These are phyloP conservation scores for Drosophila bunnanda DNA, from an alignment of 2,888 invertebrate genomes.

Conservation along the genomic window DNA sequence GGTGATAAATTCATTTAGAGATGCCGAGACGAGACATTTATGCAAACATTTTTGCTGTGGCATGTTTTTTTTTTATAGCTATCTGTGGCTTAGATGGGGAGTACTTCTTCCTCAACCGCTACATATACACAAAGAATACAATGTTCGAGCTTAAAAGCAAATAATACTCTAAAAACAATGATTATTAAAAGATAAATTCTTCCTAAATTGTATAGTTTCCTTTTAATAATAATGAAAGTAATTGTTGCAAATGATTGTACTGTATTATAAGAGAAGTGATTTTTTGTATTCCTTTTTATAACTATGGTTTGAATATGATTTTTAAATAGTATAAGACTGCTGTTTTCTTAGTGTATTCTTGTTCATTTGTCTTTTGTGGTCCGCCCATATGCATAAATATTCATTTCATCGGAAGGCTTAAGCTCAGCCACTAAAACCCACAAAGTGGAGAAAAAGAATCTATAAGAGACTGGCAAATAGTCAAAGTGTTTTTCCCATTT, in stretches of 20 bases:
- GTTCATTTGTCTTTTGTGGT: constrained; percentile 9
- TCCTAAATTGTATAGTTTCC: background rate
- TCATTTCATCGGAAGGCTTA: constrained; percentile 25
- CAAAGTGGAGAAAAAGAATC: constrained; percentile 40
- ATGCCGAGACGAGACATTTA: constrained; percentile 63
- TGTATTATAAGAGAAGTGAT: too few relatives aligned
- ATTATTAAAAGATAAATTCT: background rate
- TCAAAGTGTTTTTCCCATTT: constrained; percentile 32
- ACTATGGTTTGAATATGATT: too few relatives aligned
- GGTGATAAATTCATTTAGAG: constrained; percentile 73
- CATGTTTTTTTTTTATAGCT: constrained; percentile 24
- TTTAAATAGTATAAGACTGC: too few relatives aligned
- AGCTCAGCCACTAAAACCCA: constrained; percentile 17
- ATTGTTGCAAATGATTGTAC: background rate
- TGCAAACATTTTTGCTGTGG: constrained; percentile 56
- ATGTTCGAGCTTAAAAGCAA: background rate
- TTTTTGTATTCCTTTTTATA: background rate
- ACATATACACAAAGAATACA: background rate
- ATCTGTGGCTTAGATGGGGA: constrained; percentile 1
- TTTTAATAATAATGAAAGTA: background rate
- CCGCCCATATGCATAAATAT: constrained; percentile 21
- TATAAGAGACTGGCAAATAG: constrained; percentile 23
- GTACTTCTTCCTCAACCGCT: background rate
- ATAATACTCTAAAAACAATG: background rate
- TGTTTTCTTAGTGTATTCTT: background rate